phyloP scores from a whole-genome alignment of 2,888 invertebrate genomes.

The Lordiphosa fenestrarum region DNA sequence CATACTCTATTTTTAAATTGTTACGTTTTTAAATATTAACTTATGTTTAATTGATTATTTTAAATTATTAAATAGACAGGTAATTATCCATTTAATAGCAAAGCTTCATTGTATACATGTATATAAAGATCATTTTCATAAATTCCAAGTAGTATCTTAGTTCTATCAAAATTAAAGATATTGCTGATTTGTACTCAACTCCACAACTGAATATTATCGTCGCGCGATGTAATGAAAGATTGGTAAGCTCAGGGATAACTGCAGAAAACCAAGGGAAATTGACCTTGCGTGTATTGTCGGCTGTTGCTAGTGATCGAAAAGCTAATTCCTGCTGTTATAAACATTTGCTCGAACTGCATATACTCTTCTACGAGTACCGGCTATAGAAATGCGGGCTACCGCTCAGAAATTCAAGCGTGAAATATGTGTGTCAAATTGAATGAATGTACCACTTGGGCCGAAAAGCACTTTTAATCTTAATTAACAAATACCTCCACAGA shows the following conservation, averaged over 20 bases:
- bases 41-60: conserved; percentile 54
- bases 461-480: too few species aligned
- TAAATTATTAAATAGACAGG: conserved; percentile 9
- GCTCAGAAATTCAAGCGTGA: neutral
- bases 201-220: too few species aligned
- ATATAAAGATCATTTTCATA: conserved; percentile 11
- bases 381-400: neutral
- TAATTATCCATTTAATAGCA: conserved; percentile 7
- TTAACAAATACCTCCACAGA: too few species aligned
- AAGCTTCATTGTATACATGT: conserved; percentile 11
- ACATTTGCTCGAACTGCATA: neutral
- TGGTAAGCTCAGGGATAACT: too few species aligned
- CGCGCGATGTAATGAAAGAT: too few species aligned
- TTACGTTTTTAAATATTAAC: conserved; percentile 76
- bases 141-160: conserved; percentile 8
- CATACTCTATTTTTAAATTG: conserved; percentile 62
- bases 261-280: too few species aligned
- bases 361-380: too few species aligned
- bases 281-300: neutral
- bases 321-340: neutral
- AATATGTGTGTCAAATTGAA: conserved; percentile 3
- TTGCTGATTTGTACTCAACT: neutral
- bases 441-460: neutral
- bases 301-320: neutral
- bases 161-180: conserved; percentile 9